phyloP scores from a whole-genome alignment of 2,113 vertebrate genomes.

The Xenopus tropicalis region DNA sequence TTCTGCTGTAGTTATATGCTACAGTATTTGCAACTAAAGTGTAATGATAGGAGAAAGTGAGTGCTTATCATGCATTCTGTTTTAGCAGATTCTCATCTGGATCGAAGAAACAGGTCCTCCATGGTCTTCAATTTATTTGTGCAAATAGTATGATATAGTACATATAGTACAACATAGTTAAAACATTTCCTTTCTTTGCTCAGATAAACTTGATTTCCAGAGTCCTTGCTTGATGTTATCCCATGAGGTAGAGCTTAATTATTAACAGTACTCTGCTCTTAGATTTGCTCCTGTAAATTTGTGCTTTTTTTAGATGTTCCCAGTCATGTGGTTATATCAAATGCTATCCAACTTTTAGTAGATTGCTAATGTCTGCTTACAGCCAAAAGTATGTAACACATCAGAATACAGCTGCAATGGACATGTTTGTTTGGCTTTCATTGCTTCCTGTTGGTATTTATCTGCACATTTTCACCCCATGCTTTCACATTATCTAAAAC shows the following conservation, averaged over 20 bases:
- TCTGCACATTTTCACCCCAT: not conserved
- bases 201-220: constrained; percentile 1
- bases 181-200: constrained; percentile 27
- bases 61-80: constrained; percentile 15
- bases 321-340: too few relatives aligned
- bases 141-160: constrained; percentile 25
- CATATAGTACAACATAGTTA: constrained; percentile 30
- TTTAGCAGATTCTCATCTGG: constrained; percentile 16
- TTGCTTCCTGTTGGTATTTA: not conserved
- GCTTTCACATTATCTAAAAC: constrained; percentile 8
- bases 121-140: constrained; percentile 30
- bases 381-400: too few relatives aligned
- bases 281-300: not conserved
- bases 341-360: too few relatives aligned
- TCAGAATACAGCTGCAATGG: too few relatives aligned
- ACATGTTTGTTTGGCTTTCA: not conserved
- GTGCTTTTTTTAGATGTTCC: too few relatives aligned
- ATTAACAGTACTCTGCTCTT: constrained; percentile 1
- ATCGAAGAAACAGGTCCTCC: constrained; percentile 12
- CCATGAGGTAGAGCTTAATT: not conserved
- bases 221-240: constrained; percentile 5
- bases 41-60: constrained; percentile 20
- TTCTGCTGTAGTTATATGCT: constrained; percentile 8
- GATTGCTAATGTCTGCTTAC: too few relatives aligned
- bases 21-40: constrained; percentile 22